These are phyloP conservation scores for Lasiurus borealis DNA, from an alignment of 2,113 vertebrate species.

Conservation along the genomic window DNA sequence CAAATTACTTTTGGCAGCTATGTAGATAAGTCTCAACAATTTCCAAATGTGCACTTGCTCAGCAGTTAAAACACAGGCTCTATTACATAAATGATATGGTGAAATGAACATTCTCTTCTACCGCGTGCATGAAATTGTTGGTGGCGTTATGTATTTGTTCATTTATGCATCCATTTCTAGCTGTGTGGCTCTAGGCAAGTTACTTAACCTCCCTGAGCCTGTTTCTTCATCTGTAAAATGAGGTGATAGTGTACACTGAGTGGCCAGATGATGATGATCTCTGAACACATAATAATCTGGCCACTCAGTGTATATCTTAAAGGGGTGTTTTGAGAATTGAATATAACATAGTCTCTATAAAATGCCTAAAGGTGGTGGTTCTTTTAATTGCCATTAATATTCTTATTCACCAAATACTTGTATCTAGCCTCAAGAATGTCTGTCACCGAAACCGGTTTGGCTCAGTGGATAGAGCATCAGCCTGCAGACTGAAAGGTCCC, in stretches of 20 bases:
- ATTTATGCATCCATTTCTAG: constrained; percentile 49
- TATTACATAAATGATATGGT: constrained; percentile 63
- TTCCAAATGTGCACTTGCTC: constrained; percentile 67
- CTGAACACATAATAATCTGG: too few relatives aligned
- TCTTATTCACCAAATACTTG: constrained; percentile 18
- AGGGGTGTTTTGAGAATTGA: background rate
- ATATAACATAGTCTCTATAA: constrained; percentile 6
- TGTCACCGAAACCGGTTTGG: background rate
- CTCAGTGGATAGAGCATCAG: too few relatives aligned
- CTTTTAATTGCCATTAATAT: constrained; percentile 41
- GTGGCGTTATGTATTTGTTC: constrained; percentile 54
- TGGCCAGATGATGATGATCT: too few relatives aligned
- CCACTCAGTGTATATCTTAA: background rate
- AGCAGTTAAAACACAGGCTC: constrained; percentile 66
- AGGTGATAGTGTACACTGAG: background rate
- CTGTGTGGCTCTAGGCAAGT: constrained; percentile 1
- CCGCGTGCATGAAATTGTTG: constrained; percentile 61
- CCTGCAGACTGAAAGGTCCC: too few relatives aligned
- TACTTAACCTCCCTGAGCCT: constrained; percentile 60
- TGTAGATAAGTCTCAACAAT: constrained; percentile 67
- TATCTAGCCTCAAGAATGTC: background rate
- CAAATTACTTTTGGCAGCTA: constrained; percentile 71
- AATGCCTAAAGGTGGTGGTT: background rate
- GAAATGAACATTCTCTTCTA: constrained; percentile 71
- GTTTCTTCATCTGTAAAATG: constrained; percentile 61